Evolutionary conservation across 1,140 invertebrate species (phyloP), one percentile per base, ranked within the genome.

Genomic region (Epicauta chinensis): DNA sequence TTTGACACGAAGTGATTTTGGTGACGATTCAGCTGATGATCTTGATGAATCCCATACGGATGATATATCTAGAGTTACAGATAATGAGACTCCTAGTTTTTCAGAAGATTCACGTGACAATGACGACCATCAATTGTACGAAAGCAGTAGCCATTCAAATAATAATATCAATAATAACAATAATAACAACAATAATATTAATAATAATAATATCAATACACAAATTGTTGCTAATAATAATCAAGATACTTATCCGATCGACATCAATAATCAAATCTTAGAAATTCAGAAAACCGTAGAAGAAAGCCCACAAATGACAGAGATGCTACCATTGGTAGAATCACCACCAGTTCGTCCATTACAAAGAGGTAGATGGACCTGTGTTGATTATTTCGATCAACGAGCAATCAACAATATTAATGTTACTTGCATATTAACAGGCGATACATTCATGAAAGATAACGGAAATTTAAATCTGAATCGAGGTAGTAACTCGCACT

Each of bases 331-430:
- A 23, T 5, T 23, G 4, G 23, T 23, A 23, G 23, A 23, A 23
- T 23, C 23, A 23, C 23, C 23, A 3, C 23, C 4, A 1, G 91
- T 89, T 16, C 91, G 93, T 71, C 93, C 93, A 3, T 95, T 96
- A 65, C 87, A 88, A 59, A 79, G 93, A 34, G 94, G 94, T 16
- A 75, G 93, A 63, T 97, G 94, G 94, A 86, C 86, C 61, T 97
- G 93, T 73, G 91, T 93, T 83, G 93, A 97, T 72, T 97, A 93
- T 73, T 76, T 93, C 63, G 92, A 97, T 75, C 87, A 92, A 34
- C 10, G 10, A 1, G 32, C 43, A n/a, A 34, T n/a, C 32, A 34
- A 11, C 3, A 12, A 34, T 34, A 12, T n/a, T 34, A n/a, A 34
- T 34, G 23, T 23, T 23, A n/a, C 32, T 7, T 34, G 12, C 32